Percentiles rank a stretch among this genome's conserved stretches.
Conservation (phyloP, 2,113 vertebrate species). For the Phaetusa simplex region DNA sequence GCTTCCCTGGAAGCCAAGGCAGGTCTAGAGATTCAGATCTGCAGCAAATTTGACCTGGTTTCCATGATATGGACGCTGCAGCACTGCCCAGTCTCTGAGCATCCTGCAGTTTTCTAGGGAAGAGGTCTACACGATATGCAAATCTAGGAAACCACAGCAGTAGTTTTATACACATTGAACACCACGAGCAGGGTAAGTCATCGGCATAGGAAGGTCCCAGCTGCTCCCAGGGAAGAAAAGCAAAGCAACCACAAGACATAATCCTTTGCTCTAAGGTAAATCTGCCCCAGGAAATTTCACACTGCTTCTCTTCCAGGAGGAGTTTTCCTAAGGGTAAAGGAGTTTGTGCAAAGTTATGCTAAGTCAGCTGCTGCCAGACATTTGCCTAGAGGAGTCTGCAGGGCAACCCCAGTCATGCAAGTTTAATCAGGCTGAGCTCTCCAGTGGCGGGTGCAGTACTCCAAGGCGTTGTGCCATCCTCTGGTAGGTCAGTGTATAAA, state of each 20-base stretch:
- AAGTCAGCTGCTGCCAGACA: slow-evolving; percentile 19
- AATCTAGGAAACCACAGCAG: not conserved
- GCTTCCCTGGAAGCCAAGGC: not conserved
- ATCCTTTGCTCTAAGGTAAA: not conserved
- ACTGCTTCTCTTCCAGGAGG: not conserved
- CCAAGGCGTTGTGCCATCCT: not conserved
- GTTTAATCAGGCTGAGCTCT: not conserved
- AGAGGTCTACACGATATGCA: not conserved
- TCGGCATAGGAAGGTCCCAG: not conserved
- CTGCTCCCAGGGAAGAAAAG: not conserved
- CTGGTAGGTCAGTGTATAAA: not conserved
- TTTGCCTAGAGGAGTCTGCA: slow-evolving; percentile 46
- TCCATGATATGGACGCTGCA: rapidly evolving
- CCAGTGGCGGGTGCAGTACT: not conserved
- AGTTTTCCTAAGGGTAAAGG: not conserved
- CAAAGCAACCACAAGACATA: not conserved
- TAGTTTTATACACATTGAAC: not conserved
- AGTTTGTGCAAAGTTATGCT: not conserved
- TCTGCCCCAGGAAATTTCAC: slow-evolving; percentile 7
- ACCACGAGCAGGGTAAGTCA: not conserved
- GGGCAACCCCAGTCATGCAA: not conserved
- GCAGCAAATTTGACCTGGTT: not conserved
- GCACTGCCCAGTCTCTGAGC: not conserved
- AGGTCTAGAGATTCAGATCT: not conserved
- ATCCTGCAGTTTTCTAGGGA: not conserved